Evolutionary conservation across 2,113 vertebrate species (phyloP), one percentile per base, ranked within the genome.

Genomic region (Pygoscelis adeliae): DNA sequence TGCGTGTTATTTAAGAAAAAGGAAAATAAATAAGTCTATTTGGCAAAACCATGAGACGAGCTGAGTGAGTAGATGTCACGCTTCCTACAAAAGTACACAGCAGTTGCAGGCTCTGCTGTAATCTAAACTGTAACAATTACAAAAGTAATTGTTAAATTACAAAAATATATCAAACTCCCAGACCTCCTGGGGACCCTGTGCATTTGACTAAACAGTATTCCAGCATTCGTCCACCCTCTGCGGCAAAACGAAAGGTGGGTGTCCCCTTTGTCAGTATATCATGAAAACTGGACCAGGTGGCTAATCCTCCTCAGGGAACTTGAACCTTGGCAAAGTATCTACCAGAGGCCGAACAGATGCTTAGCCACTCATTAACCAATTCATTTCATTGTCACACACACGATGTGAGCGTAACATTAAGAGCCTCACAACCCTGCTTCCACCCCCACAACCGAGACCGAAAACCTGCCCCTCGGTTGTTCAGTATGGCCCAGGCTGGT

Each of bases 251-350:
- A 96, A 97, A 97, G 96, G 96, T 97, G 95, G 95, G 94, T 96
- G 95, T 93, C 95, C 92, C 89, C 70, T 96, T 89, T 95, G 89
- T 95, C 95, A 95, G 85, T 67, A 6, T 36, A 86, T 97, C 89
- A 92, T 79, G 94, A 97, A 97, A 93, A 96, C 77, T 38, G 50
- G 88, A 78, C 97, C 97, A 97, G 97, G 96, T 97, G 97, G 97
- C 94, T 97, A 97, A 97, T 97, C 97, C 95, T 96, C 90, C 92
- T 92, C 69, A 42, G 97, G 96, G 97, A 97, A 97, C 92, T 93
- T 87, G 95, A 97, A 97, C 94, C 96, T 95, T 91, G 91, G 91
- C 94, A 96, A 96, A 94, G 93, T 76, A 85, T 95, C 94, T 91
- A 96, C 81, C 91, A 95, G 90, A 76, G 93, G 94, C 93, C 72